These are phyloP conservation scores for Takifugu rubripes DNA, from an alignment of 2,797 vertebrate genomes.

Conservation along the genomic window DNA sequence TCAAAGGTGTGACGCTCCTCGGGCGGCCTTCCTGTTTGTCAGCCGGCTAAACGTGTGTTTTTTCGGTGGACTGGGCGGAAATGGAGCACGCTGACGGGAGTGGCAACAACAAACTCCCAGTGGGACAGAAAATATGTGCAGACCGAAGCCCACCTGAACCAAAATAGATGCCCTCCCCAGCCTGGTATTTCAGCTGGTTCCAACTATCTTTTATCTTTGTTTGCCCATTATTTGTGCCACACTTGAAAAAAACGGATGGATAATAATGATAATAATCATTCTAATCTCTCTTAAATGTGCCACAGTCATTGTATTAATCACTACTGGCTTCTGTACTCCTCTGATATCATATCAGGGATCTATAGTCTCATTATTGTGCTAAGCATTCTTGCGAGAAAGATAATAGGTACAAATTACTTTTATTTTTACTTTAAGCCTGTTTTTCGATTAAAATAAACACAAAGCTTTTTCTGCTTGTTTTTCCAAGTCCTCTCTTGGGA, in stretches of 20 bases:
- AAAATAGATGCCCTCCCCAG: constrained; percentile 31
- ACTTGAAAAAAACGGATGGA: neutral
- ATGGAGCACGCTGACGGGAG: constrained; percentile 44
- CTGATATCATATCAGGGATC: constrained; percentile 34
- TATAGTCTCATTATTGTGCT: constrained; percentile 27
- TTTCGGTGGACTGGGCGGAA: constrained; percentile 48
- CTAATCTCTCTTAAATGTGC: too few relatives aligned
- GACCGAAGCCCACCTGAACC: constrained; percentile 33
- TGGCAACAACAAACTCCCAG: constrained; percentile 35
- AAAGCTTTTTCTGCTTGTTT: constrained; percentile 6
- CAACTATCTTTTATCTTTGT: constrained; percentile 7
- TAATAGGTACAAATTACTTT: constrained; percentile 13
- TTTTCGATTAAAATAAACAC: too few relatives aligned
- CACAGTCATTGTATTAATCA: neutral
- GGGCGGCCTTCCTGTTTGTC: constrained; percentile 22
- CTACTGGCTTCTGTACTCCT: constrained; percentile 9
- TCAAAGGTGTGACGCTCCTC: constrained; percentile 13
- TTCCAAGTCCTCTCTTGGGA: constrained; percentile 15
- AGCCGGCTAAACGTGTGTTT: constrained; percentile 37
- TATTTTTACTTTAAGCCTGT: too few relatives aligned
- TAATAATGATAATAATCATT: too few relatives aligned
- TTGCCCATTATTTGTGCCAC: constrained; percentile 37
- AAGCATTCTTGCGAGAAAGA: constrained; percentile 14
- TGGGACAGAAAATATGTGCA: constrained; percentile 55
- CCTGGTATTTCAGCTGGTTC: constrained; percentile 32